Evolutionary conservation across 2,113 vertebrate species (phyloP), one percentile per base, ranked within the genome.

Genomic region (Clarias gariepinus): DNA sequence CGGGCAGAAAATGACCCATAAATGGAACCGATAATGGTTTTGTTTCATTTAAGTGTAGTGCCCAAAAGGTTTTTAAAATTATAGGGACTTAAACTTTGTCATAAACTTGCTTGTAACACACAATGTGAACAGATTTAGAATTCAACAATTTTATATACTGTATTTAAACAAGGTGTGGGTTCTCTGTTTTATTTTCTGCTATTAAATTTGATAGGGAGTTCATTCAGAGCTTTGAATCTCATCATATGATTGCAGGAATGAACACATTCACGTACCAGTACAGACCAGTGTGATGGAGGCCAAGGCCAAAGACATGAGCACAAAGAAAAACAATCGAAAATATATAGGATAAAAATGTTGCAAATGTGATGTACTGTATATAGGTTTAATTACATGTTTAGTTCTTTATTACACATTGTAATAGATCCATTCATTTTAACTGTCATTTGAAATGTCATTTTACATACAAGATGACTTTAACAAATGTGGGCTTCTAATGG

Each of bases 91-190:
- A 73, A 89, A 88, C 88, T 88, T 85, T 3, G n/a, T 87, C 87
- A 83, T 93, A 91, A 93, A 88, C 85, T 91, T 85, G 85, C 89
- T 64, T 89, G 73, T 91, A 87, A 90, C 91, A 93, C 89, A 92
- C 87, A 91, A 89, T 86, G 85, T 90, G 90, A 91, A 90, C 63
- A 83, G 86, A 61, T 90, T 85, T 55, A 88, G 90, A 90, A 91
- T 91, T 90, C 93, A 90, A 91, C 87, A 87, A 76, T 89, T 89
- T 91, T 89, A 89, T 78, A 9, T 58, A 81, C 16, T 73, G 11
- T 47, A 82, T 64, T 52, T 63, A 78, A 66, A 68, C 63, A 80
- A 79, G 23, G 63, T 73, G 41, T 74, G 64, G 81, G 74, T 47
- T 23, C 16, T 71, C 3, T n/a, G 18, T 81, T 87, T 84, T 71